A percentile compares a stretch with the other conserved stretches of the same genome.
Conservation (phyloP, 2,797 vertebrate genomes). For the Okamejei kenojei region DNA sequence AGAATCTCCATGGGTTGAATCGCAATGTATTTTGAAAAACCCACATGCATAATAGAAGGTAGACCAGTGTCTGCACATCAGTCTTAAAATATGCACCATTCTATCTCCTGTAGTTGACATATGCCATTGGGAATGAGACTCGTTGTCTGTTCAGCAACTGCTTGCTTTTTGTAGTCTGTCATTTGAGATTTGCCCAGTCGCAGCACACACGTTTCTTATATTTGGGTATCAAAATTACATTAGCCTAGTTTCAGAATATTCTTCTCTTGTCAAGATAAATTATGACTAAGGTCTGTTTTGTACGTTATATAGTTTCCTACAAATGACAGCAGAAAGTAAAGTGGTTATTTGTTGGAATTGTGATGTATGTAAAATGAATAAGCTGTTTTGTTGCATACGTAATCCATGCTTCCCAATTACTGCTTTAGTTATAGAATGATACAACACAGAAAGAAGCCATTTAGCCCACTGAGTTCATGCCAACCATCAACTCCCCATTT, state of each 20-base stretch:
- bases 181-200: neutral
- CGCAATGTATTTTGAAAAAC: neutral
- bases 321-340: neutral
- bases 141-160: neutral
- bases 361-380: neutral
- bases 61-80: neutral
- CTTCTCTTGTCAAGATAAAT: constrained; percentile 8
- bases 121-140: neutral
- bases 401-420: too few relatives aligned
- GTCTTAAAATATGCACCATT: neutral
- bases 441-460: too few relatives aligned
- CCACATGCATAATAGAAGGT: neutral
- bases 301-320: neutral
- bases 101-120: neutral
- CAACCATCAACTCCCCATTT: too few relatives aligned
- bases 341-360: neutral
- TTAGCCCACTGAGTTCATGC: too few relatives aligned
- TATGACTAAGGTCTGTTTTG: neutral
- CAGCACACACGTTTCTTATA: neutral
- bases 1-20: neutral
- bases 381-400: neutral
- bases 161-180: neutral
- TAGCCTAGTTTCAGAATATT: neutral
- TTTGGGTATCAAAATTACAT: neutral
- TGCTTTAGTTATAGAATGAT: too few relatives aligned